Evolutionary conservation across 2,113 vertebrate genomes (phyloP).

Genomic region (Prinia subflava): DNA sequence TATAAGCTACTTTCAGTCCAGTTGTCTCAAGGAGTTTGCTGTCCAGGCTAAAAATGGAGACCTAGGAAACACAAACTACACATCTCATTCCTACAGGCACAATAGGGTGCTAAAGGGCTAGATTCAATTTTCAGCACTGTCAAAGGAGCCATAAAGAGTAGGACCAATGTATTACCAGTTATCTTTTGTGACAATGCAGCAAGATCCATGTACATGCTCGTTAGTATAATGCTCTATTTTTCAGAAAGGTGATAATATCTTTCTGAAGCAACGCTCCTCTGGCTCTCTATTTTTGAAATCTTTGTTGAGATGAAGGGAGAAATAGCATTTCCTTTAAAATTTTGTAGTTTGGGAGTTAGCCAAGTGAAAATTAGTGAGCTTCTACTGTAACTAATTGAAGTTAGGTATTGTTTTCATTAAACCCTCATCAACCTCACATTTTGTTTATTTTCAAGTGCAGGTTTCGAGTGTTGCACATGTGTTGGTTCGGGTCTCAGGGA

Average conservation of each 20-base stretch:
- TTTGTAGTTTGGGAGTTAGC: neutral
- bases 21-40: neutral
- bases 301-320: neutral
- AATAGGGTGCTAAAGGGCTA: neutral
- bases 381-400: slow-evolving; percentile 8
- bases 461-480: neutral
- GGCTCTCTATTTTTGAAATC: neutral
- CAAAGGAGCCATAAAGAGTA: neutral
- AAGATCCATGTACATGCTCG: neutral
- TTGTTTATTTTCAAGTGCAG: slow-evolving; percentile 24
- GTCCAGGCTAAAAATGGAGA: neutral
- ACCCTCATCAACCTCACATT: slow-evolving; percentile 11
- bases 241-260: neutral
- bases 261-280: neutral
- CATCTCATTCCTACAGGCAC: neutral
- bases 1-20: neutral
- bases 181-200: neutral
- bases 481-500: neutral
- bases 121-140: neutral
- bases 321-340: neutral
- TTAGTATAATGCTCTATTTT: neutral
- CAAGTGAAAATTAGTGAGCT: slow-evolving; percentile 18
- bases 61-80: neutral
- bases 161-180: neutral
- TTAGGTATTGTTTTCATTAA: slow-evolving; percentile 41